phyloP scores from a whole-genome alignment of 1,140 invertebrate species.

The Brachionus manjavacas region DNA sequence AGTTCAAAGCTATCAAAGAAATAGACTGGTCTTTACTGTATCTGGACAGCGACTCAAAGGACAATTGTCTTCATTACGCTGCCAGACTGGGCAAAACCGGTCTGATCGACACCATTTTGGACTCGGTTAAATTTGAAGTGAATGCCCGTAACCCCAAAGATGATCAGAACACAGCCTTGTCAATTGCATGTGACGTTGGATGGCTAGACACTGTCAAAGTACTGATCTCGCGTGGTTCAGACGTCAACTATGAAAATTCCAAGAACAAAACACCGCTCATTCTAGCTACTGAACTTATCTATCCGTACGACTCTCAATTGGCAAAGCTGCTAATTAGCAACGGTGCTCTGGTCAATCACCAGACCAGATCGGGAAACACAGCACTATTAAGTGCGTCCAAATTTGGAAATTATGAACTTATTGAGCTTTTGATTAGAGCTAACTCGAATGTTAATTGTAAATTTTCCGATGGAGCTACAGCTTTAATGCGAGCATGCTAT shows the following conservation, averaged over 20 bases:
- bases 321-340: neutral
- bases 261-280: slow-evolving; percentile 15
- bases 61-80: slow-evolving; percentile 34
- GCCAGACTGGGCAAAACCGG: slow-evolving; percentile 4
- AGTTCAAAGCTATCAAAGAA: slow-evolving; percentile 3
- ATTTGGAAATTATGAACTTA: slow-evolving; percentile 15
- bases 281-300: slow-evolving; percentile 17
- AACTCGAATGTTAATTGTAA: slow-evolving; percentile 25
- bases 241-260: slow-evolving; percentile 37
- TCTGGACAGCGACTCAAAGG: neutral
- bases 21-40: slow-evolving; percentile 19
- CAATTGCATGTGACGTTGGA: slow-evolving; percentile 28
- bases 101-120: neutral
- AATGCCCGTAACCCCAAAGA: neutral
- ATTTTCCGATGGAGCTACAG: slow-evolving; percentile 24
- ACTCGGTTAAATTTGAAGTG: neutral
- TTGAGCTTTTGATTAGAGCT: neutral
- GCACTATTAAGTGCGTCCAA: neutral
- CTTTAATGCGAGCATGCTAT: slow-evolving; percentile 33
- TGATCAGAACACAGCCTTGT: neutral
- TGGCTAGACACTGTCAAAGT: slow-evolving; percentile 28
- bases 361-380: neutral
- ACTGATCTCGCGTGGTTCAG: neutral
- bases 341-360: slow-evolving; percentile 29
- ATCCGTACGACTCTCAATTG: slow-evolving; percentile 36